These are phyloP conservation scores for Salarias fasciatus DNA, from an alignment of 2,797 vertebrate genomes.

Conservation along the genomic window DNA sequence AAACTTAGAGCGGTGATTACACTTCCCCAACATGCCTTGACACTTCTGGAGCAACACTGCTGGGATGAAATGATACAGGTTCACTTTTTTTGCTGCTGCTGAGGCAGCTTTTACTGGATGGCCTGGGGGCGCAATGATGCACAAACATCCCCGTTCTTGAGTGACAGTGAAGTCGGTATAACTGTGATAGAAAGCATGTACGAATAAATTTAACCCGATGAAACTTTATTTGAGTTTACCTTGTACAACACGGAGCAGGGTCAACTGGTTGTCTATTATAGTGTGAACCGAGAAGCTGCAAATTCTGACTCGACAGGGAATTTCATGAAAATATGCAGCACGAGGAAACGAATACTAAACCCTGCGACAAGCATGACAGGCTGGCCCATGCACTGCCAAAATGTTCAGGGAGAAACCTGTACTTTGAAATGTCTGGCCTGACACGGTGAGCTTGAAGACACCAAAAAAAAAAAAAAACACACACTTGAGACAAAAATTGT, in stretches of 20 bases:
- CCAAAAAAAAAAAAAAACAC: too few relatives aligned
- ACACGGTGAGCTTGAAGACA: neutral
- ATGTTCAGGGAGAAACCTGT: too few relatives aligned
- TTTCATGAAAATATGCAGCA: neutral
- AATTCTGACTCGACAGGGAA: neutral
- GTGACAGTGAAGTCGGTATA: neutral
- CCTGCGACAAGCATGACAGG: neutral
- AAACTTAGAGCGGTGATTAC: conserved; percentile 50
- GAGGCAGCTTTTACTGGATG: conserved; percentile 20
- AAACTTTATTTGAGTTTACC: neutral
- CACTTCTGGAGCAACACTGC: conserved; percentile 48
- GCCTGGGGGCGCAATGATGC: neutral
- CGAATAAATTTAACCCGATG: neutral
- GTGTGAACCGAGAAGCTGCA: neutral
- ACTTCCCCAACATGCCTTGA: conserved; percentile 72
- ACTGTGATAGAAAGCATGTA: too few relatives aligned
- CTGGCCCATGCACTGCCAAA: neutral
- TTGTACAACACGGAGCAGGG: neutral
- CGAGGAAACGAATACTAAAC: neutral
- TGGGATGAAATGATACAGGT: conserved; percentile 32
- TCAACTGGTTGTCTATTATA: neutral
- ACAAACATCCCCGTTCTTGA: conserved; percentile 1
- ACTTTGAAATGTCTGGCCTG: neutral
- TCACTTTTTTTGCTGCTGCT: conserved; percentile 28
- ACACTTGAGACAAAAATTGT: neutral